Conservation (phyloP, 2,888 invertebrate genomes). For the Spisula subtruncata region DNA sequence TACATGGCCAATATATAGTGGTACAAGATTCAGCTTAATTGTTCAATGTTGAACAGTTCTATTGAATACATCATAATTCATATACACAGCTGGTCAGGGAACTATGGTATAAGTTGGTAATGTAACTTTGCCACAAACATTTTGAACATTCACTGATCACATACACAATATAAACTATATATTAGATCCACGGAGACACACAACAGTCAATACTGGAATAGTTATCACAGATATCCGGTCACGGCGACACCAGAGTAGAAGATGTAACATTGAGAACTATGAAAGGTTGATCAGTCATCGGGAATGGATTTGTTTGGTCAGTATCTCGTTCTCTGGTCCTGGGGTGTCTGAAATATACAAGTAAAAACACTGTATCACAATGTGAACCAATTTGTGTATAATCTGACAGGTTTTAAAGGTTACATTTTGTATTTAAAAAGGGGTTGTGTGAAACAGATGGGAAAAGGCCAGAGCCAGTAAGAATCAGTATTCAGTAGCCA, state of each 20-base stretch:
- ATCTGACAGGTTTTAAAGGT: no score
- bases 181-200: background rate
- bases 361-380: no score
- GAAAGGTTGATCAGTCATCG: constrained; percentile 16
- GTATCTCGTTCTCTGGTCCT: constrained; percentile 11
- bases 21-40: background rate
- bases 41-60: background rate
- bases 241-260: background rate
- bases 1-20: no score
- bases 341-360: constrained; percentile 1
- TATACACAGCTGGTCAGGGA: background rate
- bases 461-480: no score
- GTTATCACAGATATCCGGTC: background rate
- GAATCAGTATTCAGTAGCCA: no score
- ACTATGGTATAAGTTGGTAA: background rate
- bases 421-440: no score
- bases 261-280: background rate
- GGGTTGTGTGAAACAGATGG: no score
- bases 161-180: background rate
- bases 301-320: constrained; percentile 24
- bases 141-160: background rate
- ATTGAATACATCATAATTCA: background rate
- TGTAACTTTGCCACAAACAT: background rate
- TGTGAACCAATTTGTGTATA: no score
- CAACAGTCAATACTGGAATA: background rate